Conservation (phyloP, 2,888 invertebrate genomes). For the Orthonevra nobilis region DNA sequence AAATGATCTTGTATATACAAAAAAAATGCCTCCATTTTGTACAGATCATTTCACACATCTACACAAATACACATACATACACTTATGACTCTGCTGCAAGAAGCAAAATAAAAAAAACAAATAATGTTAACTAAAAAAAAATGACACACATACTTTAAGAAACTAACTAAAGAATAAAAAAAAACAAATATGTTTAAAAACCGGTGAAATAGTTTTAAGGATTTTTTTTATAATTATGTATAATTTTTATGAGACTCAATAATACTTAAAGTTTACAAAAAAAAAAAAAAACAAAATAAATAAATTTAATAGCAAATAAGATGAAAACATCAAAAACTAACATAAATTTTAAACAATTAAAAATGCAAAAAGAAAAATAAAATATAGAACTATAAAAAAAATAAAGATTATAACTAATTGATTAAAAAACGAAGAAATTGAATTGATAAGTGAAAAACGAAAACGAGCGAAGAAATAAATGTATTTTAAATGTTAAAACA, state of each 20-base stretch:
- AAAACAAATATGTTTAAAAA: slow-evolving; percentile 21
- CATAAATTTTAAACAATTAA: slow-evolving; percentile 12
- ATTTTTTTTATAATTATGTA: slow-evolving; percentile 56
- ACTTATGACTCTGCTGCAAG: slow-evolving; percentile 37
- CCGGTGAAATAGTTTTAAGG: slow-evolving; percentile 19
- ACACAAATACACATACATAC: slow-evolving; percentile 21
- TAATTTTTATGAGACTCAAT: slow-evolving; percentile 58
- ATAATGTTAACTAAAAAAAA: slow-evolving; percentile 57
- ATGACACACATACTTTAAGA: slow-evolving; percentile 17
- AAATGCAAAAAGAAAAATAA: slow-evolving; percentile 20
- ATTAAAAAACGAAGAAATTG: slow-evolving; percentile 21
- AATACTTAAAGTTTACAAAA: slow-evolving; percentile 51
- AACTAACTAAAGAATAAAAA: slow-evolving; percentile 2
- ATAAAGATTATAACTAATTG: slow-evolving; percentile 30
- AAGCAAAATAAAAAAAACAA: slow-evolving; percentile 33
- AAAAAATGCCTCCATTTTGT: slow-evolving; percentile 47
- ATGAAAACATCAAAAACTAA: slow-evolving; percentile 24
- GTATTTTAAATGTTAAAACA: slow-evolving; percentile 74
- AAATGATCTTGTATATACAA: slow-evolving; percentile 39
- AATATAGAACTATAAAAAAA: slow-evolving; percentile 25
- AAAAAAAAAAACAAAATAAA: slow-evolving; percentile 10
- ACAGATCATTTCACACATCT: slow-evolving; percentile 37
- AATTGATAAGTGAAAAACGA: slow-evolving; percentile 62
- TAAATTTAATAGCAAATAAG: slow-evolving; percentile 47
- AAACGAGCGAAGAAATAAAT: slow-evolving; percentile 72